Evolutionary conservation across 2,888 invertebrate genomes (phyloP).

Genomic region (Agapostemon virescens): DNA sequence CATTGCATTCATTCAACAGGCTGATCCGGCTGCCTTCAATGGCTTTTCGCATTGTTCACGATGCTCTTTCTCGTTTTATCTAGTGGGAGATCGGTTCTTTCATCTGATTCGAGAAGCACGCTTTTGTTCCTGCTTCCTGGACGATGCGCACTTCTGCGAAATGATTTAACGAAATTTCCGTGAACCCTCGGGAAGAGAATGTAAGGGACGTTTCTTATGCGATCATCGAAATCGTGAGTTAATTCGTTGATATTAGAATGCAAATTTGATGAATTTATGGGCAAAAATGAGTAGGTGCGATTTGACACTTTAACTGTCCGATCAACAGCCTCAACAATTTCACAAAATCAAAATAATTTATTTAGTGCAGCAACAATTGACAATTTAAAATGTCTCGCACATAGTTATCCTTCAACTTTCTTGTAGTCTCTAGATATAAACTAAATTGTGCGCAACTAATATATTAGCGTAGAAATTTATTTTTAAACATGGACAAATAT

Average conservation of each 20-base stretch:
- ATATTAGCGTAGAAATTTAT: too few relatives aligned
- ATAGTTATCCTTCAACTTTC: too few relatives aligned
- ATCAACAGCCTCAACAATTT: too few relatives aligned
- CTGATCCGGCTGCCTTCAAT: constrained; percentile 57
- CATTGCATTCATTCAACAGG: constrained; percentile 52
- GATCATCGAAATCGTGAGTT: not conserved
- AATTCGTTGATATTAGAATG: not conserved
- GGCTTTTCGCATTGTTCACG: constrained; percentile 66
- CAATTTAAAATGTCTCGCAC: too few relatives aligned
- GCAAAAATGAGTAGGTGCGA: not conserved
- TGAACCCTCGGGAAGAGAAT: not conserved
- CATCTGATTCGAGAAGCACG: constrained; percentile 59
- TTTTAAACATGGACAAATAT: too few relatives aligned
- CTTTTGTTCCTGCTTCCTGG: constrained; percentile 43
- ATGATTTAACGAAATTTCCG: not conserved
- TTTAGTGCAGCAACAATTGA: too few relatives aligned
- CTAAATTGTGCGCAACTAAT: too few relatives aligned
- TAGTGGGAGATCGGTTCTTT: constrained; percentile 48
- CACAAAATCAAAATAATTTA: too few relatives aligned
- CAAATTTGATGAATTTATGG: not conserved
- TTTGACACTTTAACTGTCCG: too few relatives aligned
- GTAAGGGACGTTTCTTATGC: too few relatives aligned
- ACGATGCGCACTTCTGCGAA: constrained; percentile 45
- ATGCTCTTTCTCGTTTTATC: constrained; percentile 47
- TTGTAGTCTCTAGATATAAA: too few relatives aligned